A percentile compares a stretch with the other conserved stretches of the same genome.
These are phyloP conservation scores for Myotis lucifugus DNA, from an alignment of 2,113 vertebrate species.

Conservation along the genomic window DNA sequence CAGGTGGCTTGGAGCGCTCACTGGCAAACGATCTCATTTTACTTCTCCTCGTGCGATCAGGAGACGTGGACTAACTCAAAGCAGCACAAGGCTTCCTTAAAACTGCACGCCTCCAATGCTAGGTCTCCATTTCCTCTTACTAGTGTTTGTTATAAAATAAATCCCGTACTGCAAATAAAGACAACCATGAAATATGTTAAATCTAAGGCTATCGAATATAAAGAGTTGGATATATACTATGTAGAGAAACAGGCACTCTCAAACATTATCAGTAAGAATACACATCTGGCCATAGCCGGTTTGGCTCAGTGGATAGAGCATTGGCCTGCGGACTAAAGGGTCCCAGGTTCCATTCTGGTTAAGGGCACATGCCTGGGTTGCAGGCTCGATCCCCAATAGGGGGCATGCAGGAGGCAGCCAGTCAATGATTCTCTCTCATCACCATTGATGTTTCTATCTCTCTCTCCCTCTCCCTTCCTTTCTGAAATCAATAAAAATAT, in stretches of 20 bases:
- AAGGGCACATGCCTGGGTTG: no score
- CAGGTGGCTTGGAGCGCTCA: background rate
- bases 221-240: background rate
- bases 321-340: no score
- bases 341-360: no score
- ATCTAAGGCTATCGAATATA: background rate
- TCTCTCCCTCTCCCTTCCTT: no score
- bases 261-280: background rate
- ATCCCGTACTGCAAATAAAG: background rate
- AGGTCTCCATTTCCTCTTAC: background rate
- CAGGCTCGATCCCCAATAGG: no score
- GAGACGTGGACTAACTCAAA: background rate
- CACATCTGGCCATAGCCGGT: background rate
- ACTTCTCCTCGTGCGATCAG: background rate
- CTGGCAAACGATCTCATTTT: background rate
- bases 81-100: background rate
- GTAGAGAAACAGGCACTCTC: background rate
- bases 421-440: no score
- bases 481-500: no score
- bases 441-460: no score
- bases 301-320: no score
- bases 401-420: no score
- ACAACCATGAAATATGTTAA: background rate
- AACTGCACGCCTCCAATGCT: background rate
- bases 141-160: conserved; percentile 21